Evolutionary conservation across 2,113 vertebrate genomes (phyloP).

Genomic region (Rutilus rutilus): DNA sequence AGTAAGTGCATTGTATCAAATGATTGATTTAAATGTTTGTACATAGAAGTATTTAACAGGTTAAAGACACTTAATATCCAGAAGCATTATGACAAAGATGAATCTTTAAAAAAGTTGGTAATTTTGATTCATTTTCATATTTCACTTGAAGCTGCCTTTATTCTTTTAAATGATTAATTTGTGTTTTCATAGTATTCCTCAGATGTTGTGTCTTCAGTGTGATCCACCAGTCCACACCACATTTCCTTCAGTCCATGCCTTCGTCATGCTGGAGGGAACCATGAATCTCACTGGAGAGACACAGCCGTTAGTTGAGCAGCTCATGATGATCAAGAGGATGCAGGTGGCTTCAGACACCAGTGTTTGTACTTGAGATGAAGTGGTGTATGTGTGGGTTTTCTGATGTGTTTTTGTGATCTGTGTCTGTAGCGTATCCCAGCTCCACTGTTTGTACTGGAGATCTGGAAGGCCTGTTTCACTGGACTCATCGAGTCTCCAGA

Average conservation of each 20-base stretch:
- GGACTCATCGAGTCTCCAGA: constrained; percentile 97
- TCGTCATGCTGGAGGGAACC: constrained; percentile 95
- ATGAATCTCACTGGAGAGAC: constrained; percentile 97
- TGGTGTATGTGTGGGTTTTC: background rate
- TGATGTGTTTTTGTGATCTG: background rate
- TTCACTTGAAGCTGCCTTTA: no score
- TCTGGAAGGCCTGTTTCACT: constrained; percentile 98
- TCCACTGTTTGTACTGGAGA: constrained; percentile 90
- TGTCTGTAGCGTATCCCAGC: constrained; percentile 84
- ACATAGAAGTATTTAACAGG: background rate
- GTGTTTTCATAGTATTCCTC: constrained; percentile 81
- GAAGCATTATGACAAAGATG: no score
- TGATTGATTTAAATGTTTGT: background rate
- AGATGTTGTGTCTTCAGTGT: constrained; percentile 83
- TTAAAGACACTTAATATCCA: no score
- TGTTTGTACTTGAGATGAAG: background rate
- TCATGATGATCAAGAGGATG: constrained; percentile 99
- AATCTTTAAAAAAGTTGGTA: no score
- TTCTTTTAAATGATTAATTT: background rate
- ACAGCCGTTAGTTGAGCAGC: constrained; percentile 92
- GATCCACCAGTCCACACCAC: constrained; percentile 83
- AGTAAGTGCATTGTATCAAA: no score
- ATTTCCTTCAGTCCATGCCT: constrained; percentile 92
- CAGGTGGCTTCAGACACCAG: constrained; percentile 78
- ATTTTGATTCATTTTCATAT: no score